Percentiles rank a stretch among this genome's conserved stretches.
These are phyloP conservation scores for Leptinotarsa peninsularis DNA, from an alignment of 2,888 invertebrate species.

Conservation along the genomic window DNA sequence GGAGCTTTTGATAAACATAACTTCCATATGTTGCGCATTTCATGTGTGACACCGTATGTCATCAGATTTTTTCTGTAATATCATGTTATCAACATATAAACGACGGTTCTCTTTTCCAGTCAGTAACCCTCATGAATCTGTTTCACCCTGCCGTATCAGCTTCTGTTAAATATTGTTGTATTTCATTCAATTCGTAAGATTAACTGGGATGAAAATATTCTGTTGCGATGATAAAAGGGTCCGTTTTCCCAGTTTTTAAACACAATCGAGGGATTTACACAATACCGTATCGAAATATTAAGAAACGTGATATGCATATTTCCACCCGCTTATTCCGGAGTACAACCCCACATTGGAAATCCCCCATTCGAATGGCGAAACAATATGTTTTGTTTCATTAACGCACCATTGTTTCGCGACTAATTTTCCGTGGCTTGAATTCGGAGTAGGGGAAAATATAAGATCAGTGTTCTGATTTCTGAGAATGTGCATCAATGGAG, in stretches of 20 bases:
- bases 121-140: no score
- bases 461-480: no score
- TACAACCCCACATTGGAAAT: slow-evolving; percentile 1
- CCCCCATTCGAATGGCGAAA: background rate
- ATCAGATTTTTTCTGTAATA: no score
- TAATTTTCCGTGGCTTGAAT: background rate
- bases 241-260: background rate
- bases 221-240: background rate
- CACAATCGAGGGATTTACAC: background rate
- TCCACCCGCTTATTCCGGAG: background rate
- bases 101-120: no score
- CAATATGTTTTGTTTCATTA: slow-evolving; percentile 16
- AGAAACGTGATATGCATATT: slow-evolving; percentile 5
- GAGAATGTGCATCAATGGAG: no score
- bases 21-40: no score
- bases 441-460: background rate
- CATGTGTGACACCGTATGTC: no score
- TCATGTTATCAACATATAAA: no score
- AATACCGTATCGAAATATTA: slow-evolving; percentile 3
- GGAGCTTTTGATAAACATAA: no score
- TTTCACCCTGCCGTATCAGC: no score
- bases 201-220: background rate
- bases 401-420: slow-evolving; percentile 4
- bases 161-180: no score
- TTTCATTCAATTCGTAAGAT: background rate